Evolutionary conservation across 2,888 invertebrate species (phyloP), one percentile per base, ranked within the genome.

Genomic region (Scaptomyza reducta): DNA sequence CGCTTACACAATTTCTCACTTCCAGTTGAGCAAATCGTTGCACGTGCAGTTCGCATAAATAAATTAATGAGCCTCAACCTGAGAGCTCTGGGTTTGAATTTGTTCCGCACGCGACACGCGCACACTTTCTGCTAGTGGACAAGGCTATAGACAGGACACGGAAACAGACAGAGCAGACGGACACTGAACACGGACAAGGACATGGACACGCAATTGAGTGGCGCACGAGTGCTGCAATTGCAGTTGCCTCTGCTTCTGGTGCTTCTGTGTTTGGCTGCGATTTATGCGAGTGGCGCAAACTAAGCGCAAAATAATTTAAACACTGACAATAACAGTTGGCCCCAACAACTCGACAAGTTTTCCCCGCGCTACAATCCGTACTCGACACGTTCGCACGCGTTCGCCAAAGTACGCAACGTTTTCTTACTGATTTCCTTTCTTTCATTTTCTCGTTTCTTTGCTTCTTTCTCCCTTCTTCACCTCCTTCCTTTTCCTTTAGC

Each of bases 21-120:
- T 87, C 68, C 80, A 76, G 79, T 75, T 74, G 87, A 77, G 63
- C 65, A 79, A 86, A 77, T 72, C 79, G 86, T 61, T 65, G 89
- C 87, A 89, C 89, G 89, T 87, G 88, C 88, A 80, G 55, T 79
- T 87, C 86, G 67, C 89, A 87, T 89, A 87, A 87, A 87, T 87
- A 87, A 85, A 87, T 87, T 87, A 87, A 87, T 89, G 87, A 87
- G 88, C 77, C 45, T 58, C 63, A 64, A 79, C 74, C 54, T 68
- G 77, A 59, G 10, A 38, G 38, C 38, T 38, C 53, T 49, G 49
- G 42, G 46, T 27, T 29, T 56, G 70, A 58, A 77, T 74, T 69
- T 64, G 61, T 51, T 40, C n/a, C 40, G 53, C 78, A 74, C 66
- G 60, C 79, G 78, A 78, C 67, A 56, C 44, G 49, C 44, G 49